Evolutionary conservation across 2,113 vertebrate species (phyloP).

Genomic region (Thunnus maccoyii): DNA sequence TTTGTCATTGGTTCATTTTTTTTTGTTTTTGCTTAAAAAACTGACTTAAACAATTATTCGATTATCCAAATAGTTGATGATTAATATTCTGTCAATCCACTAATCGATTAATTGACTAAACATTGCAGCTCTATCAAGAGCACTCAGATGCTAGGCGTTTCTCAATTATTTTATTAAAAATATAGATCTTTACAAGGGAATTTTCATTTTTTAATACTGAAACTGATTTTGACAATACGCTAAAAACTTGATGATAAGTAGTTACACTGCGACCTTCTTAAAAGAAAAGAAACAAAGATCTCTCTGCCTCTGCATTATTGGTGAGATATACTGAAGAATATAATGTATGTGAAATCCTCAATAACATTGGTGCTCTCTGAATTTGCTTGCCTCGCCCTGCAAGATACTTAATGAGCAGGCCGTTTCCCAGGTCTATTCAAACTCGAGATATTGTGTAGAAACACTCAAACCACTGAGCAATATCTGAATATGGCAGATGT

Average conservation of each 20-base stretch:
- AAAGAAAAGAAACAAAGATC: neutral
- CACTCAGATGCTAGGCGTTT: neutral
- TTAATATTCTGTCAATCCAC: no score
- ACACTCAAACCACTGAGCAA: conserved; percentile 71
- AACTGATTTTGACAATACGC: neutral
- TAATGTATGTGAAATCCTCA: conserved; percentile 4
- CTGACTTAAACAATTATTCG: no score
- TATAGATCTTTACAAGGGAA: neutral
- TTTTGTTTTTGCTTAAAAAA: no score
- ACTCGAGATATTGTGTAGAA: conserved; percentile 64
- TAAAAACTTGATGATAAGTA: no score
- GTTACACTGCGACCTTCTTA: neutral
- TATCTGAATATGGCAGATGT: conserved; percentile 78
- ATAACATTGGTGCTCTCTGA: conserved; percentile 8
- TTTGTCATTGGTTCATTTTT: no score
- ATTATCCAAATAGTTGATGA: no score
- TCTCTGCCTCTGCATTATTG: neutral
- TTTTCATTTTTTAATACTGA: neutral
- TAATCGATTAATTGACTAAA: no score
- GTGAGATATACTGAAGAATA: conserved; percentile 20
- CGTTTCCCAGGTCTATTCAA: conserved; percentile 59
- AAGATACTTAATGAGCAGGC: conserved; percentile 47
- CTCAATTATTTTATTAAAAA: no score
- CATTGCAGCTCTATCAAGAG: no score
- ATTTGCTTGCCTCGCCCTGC: conserved; percentile 1